Evolutionary conservation across 2,888 invertebrate genomes (phyloP).

Genomic region (Phragmatobia fuliginosa): DNA sequence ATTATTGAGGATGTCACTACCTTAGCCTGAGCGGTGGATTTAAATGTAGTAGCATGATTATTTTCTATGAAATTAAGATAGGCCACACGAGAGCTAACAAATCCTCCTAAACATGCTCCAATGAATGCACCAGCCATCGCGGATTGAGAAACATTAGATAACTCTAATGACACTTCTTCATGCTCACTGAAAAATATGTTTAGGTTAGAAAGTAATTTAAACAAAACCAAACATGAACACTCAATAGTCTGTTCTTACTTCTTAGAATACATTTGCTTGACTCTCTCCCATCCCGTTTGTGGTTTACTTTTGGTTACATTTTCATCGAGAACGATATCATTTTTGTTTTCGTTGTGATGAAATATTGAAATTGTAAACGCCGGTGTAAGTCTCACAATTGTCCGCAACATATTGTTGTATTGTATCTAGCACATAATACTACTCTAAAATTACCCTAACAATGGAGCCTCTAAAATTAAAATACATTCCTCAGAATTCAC

Average conservation of each 20-base stretch:
- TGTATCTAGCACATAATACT: not conserved
- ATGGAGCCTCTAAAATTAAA: not conserved
- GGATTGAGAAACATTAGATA: conserved; percentile 87
- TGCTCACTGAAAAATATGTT: conserved; percentile 86
- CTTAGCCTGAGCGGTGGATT: conserved; percentile 89
- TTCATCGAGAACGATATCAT: conserved; percentile 62
- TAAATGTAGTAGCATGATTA: conserved; percentile 91
- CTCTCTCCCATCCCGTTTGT: conserved; percentile 81
- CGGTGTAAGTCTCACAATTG: conserved; percentile 67
- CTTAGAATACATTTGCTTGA: conserved; percentile 78
- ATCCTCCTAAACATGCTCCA: conserved; percentile 89
- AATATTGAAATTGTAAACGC: conserved; percentile 65
- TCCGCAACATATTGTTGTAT: conserved; percentile 59
- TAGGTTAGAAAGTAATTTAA: not conserved
- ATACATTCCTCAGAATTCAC: no score
- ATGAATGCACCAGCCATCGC: conserved; percentile 86
- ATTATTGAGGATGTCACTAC: conserved; percentile 66
- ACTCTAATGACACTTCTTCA: conserved; percentile 88
- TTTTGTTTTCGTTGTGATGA: conserved; percentile 38
- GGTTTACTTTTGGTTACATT: conserved; percentile 13
- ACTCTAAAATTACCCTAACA: not conserved
- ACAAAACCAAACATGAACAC: not conserved
- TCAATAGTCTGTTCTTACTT: conserved; percentile 67
- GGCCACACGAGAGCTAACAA: conserved; percentile 85
- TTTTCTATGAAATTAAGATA: conserved; percentile 90